Evolutionary conservation across 2,888 invertebrate species (phyloP).

Genomic region (Bembecia ichneumoniformis): DNA sequence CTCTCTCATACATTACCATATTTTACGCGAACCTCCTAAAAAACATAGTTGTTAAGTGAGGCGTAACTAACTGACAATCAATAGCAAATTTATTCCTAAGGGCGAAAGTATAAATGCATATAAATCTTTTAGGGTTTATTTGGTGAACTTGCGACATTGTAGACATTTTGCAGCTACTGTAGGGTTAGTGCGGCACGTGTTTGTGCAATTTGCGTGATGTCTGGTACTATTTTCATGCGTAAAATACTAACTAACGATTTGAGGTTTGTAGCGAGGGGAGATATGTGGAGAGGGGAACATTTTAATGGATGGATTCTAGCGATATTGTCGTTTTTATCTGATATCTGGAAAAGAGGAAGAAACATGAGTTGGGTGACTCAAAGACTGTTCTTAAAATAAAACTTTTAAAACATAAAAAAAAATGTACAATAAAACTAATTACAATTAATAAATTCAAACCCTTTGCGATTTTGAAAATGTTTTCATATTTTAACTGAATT

Average conservation of each 20-base stretch:
- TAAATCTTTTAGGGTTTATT: constrained; percentile 13
- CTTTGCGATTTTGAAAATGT: too few relatives aligned
- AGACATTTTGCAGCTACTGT: constrained; percentile 38
- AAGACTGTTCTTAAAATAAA: too few relatives aligned
- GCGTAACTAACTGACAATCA: constrained; percentile 66
- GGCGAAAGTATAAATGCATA: constrained; percentile 35
- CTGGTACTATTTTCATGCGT: constrained; percentile 38
- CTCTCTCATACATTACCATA: constrained; percentile 34
- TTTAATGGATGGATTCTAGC: constrained; percentile 18
- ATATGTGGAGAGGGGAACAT: constrained; percentile 12
- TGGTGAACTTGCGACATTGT: constrained; percentile 11
- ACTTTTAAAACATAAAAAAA: too few relatives aligned
- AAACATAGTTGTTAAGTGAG: constrained; percentile 39
- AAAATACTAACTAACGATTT: constrained; percentile 46
- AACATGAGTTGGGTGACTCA: too few relatives aligned
- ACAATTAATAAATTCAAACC: too few relatives aligned
- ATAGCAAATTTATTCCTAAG: constrained; percentile 59
- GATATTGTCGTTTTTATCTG: constrained; percentile 13
- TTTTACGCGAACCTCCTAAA: constrained; percentile 28
- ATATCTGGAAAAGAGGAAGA: background rate
- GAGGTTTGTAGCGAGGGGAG: constrained; percentile 27
- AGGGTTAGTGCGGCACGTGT: constrained; percentile 47
- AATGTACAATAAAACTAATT: too few relatives aligned
- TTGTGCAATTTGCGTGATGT: constrained; percentile 46
- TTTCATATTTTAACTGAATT: too few relatives aligned